Base-by-base conservation (phyloP, 2,113 vertebrate genomes). In the Tetrax tetrax region DNA sequence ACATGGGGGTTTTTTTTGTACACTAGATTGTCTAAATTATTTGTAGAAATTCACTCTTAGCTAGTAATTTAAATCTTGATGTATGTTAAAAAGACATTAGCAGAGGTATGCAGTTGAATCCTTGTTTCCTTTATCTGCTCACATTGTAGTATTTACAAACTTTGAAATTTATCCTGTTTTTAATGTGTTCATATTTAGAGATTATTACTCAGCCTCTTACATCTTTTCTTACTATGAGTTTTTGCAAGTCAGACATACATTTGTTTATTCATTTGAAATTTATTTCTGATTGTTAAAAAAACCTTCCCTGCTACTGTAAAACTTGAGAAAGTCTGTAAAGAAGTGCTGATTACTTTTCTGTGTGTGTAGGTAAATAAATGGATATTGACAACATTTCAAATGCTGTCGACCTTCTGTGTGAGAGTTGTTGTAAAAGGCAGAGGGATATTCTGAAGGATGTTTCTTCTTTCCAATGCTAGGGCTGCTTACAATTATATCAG, bases 321-420 rank as follows among this genome's bases (percentile, higher is more conserved):
- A 45, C 27, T 60, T 59, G 7, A 60, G n/a, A 57, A 66, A 75
- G 6, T 60, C 29, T 89, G 9, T 71, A 21, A 94, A 78, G 35
- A 81, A 75, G 18, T 48, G 12, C 3, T 61, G 29, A 35, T 77
- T 63, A 27, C 9, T 83, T 66, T 83, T 88, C 31, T 66, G 0
- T 33, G 4, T 50, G 3, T 80, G 5, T 63, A 31, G 43, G 10
- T 60, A 80, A 78, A 50, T 16, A 64, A 6, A 7, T 31, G 25
- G n/a, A 9, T 74, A 33, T 65, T 82, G n/a, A 65, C 5, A 3
- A 11, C 19, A 20, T 37, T 81, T 65, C 35, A 79, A 56, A 76
- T 0, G 3, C n/a, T 0, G 0, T 60, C 41, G 27, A 2, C 1
- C 28, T 54, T 81, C 18, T 1, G 2, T 57, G 10, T 51, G 25